Conservation (phyloP, 2,888 invertebrate species). For the Xylota sylvarum region DNA sequence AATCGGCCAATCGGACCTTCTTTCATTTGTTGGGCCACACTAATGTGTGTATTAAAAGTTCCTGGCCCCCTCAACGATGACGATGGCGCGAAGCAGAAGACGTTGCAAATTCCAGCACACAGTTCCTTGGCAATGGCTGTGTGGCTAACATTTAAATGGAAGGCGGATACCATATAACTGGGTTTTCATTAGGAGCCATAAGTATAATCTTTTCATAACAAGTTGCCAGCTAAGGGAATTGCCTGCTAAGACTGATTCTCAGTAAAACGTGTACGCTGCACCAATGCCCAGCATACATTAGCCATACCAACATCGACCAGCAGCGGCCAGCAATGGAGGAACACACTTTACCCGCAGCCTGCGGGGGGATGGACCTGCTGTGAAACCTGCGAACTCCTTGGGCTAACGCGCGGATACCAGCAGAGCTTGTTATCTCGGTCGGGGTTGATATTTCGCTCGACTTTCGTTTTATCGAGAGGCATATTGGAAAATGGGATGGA, state of each 20-base stretch:
- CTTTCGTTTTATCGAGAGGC: conserved; percentile 71
- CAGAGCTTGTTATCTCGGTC: conserved; percentile 62
- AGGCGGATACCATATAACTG: conserved; percentile 80
- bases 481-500: conserved; percentile 80
- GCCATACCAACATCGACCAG: conserved; percentile 28
- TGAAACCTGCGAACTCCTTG: conserved; percentile 61
- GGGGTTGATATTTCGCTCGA: conserved; percentile 64
- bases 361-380: conserved; percentile 2
- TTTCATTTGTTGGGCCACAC: conserved; percentile 44
- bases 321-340: conserved; percentile 51
- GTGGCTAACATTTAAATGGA: conserved; percentile 73
- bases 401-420: conserved; percentile 53
- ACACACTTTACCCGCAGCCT: conserved; percentile 39
- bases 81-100: conserved; percentile 31
- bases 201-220: conserved; percentile 71
- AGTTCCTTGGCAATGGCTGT: conserved; percentile 39
- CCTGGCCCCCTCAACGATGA: neutral
- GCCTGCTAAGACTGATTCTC: conserved; percentile 56
- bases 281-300: conserved; percentile 49
- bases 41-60: conserved; percentile 67
- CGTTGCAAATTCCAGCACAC: conserved; percentile 32
- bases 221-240: conserved; percentile 65
- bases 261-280: conserved; percentile 49
- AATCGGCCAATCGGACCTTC: conserved; percentile 63
- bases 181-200: conserved; percentile 78